Conservation (phyloP, 2,797 vertebrate species). For the Chelonia mydas region DNA sequence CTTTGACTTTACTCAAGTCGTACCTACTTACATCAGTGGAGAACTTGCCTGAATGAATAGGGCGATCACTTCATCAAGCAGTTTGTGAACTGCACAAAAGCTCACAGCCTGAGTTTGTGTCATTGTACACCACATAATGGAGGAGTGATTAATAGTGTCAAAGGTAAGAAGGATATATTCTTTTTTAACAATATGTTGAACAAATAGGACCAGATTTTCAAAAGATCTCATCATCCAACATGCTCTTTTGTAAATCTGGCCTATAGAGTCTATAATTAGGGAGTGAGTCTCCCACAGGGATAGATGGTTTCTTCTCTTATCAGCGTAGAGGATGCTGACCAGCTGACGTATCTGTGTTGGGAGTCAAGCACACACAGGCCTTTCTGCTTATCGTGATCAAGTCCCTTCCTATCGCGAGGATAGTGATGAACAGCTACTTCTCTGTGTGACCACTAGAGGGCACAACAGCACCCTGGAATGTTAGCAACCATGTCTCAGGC, state of each 20-base stretch:
- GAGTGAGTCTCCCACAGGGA: neutral
- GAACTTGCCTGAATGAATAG: neutral
- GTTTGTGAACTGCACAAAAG: too few relatives aligned
- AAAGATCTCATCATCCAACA: too few relatives aligned
- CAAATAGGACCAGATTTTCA: neutral
- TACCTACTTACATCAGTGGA: neutral
- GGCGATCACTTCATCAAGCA: neutral
- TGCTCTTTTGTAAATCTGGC: neutral
- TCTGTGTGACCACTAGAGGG: neutral
- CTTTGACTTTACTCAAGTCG: neutral
- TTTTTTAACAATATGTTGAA: neutral
- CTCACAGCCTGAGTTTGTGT: too few relatives aligned
- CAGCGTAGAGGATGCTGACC: too few relatives aligned
- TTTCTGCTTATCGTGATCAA: neutral
- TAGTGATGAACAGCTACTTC: neutral
- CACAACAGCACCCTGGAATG: neutral
- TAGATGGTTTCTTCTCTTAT: neutral
- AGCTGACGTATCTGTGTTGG: neutral
- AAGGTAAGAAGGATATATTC: neutral
- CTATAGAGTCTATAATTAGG: neutral
- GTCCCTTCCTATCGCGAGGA: neutral
- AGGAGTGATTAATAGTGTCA: too few relatives aligned
- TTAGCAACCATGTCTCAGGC: neutral
- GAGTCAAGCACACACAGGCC: neutral
- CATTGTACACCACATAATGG: too few relatives aligned